Percentiles rank a stretch among this genome's conserved stretches.
phyloP scores from a whole-genome alignment of 2,888 invertebrate species.

The Pristionchus mayeri region DNA sequence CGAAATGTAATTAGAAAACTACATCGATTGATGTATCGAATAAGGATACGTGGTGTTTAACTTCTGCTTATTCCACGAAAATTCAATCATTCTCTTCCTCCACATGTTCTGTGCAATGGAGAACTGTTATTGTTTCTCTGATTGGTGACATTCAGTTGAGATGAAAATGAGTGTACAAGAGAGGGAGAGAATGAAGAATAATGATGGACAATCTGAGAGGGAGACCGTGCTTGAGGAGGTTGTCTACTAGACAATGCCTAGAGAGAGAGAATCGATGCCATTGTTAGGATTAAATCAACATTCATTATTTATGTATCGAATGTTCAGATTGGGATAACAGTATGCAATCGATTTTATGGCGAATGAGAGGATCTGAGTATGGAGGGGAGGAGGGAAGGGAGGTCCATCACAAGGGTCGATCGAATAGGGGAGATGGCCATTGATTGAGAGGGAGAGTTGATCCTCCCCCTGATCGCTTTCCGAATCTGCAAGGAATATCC shows the following conservation, averaged over 20 bases:
- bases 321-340: constrained; percentile 1
- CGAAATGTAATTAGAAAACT: not conserved
- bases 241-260: not conserved
- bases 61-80: no score
- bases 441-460: not conserved
- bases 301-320: not conserved
- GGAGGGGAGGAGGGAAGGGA: not conserved
- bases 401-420: constrained; percentile 21
- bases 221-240: not conserved
- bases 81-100: no score
- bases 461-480: constrained; percentile 51
- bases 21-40: not conserved
- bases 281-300: no score
- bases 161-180: not conserved
- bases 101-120: not conserved
- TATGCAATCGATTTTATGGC: constrained; percentile 30
- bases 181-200: not conserved
- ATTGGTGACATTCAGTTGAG: not conserved
- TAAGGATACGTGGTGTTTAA: not conserved
- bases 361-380: not conserved
- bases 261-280: not conserved
- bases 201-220: not conserved
- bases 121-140: constrained; percentile 14
- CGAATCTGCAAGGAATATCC: constrained; percentile 53
- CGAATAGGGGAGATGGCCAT: constrained; percentile 29